These are phyloP conservation scores for Cylindroiulus punctatus DNA, from an alignment of 2,888 invertebrate genomes.

Conservation along the genomic window DNA sequence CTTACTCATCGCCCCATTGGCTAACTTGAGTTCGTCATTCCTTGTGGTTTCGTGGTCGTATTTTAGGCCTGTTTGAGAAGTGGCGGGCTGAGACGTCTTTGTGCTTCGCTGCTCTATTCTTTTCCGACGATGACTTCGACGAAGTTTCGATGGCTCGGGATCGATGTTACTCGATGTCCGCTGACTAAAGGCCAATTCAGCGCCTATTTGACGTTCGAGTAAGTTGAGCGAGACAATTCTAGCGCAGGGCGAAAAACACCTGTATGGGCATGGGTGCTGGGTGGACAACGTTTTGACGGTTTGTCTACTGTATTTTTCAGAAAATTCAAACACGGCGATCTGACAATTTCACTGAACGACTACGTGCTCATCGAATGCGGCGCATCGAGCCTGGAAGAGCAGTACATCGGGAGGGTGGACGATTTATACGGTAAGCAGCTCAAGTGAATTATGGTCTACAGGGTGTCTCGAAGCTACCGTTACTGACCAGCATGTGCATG, in stretches of 20 bases:
- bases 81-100: background rate
- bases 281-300: background rate
- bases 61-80: background rate
- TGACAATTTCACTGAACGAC: constrained; percentile 16
- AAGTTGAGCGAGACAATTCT: background rate
- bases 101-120: background rate
- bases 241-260: background rate
- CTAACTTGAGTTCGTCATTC: too few relatives aligned
- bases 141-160: constrained; percentile 30
- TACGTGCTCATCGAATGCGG: background rate
- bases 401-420: background rate
- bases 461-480: constrained; percentile 1
- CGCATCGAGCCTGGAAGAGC: background rate
- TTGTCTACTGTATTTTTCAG: background rate
- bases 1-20: background rate
- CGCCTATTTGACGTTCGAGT: constrained; percentile 33
- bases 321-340: constrained; percentile 2
- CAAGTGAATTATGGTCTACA: too few relatives aligned
- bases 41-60: background rate
- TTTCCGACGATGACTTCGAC: background rate
- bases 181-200: background rate
- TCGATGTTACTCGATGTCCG: background rate
- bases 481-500: too few relatives aligned
- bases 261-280: background rate
- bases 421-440: constrained; percentile 23